Base-by-base conservation (phyloP, 2,888 invertebrate species). In the Euzophera pinguis region DNA sequence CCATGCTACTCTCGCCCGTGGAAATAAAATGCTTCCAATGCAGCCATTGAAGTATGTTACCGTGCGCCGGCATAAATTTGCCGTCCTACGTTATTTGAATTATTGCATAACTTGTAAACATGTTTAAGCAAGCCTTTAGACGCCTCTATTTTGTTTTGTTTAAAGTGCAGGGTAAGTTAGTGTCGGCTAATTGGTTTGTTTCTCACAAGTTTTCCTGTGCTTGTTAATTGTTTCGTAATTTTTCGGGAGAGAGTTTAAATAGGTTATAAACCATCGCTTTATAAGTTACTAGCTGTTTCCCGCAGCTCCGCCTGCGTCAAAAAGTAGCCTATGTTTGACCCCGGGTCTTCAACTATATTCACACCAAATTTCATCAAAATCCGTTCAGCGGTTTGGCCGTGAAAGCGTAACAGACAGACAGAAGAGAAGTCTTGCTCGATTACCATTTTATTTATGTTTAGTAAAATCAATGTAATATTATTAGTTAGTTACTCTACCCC, bases 81-180 rank as follows among this genome's bases (percentile, higher is more conserved):
- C 81, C 74, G 78, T 80, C 79, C 69, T 75, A 79, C 78, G 78
- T 75, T 80, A 80, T 86, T 86, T 86, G 86, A 89, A 84, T 88
- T 86, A 88, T 86, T 81, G 81, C 83, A 84, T 85, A 85, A 86
- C 82, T 85, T 87, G 88, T 88, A 88, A 87, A 88, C 85, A 87
- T 79, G 83, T 77, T 78, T 78, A 78, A 78, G 78, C 72, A 77
- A 70, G 66, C 65, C 74, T 69, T 68, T 73, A 75, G 71, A 73
- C 67, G 67, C 70, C 67, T 71, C 73, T 78, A 81, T 80, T 78
- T 78, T 77, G 68, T 65, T 68, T 67, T 73, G 72, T 69, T 69
- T 14, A 16, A 45, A 45, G 32, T 32, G 32, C 17, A 39, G 9
- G 14, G 14, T 13, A 8, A 43, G 29, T 43, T 43, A 8, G 12